Base-by-base conservation (phyloP, 1,140 invertebrate genomes). In the Hirudo medicinalis region DNA sequence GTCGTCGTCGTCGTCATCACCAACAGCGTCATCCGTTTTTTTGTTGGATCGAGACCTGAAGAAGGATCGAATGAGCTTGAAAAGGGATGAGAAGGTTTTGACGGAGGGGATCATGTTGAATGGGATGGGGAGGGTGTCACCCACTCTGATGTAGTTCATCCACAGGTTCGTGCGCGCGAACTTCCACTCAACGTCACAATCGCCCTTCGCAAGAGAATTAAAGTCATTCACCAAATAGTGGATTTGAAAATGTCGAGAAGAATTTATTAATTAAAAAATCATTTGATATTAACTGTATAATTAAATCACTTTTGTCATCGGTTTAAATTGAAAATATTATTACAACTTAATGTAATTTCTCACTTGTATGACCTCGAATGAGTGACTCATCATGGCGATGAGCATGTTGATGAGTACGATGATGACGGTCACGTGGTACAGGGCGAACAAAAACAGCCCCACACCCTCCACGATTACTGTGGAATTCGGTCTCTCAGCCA, bases 131-230 rank as follows among this genome's bases (percentile, higher is more conserved):
- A 90, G 89, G 0, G 94, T 97, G 15, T 90, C 92, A 20, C 93
- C 93, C 82, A 97, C 94, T 82, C 97, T 94, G 82, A 98, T 97
- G 83, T 95, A 97, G 81, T 92, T 96, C 76, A 98, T 94, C 94
- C 94, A 98, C 22, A 98, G 83, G 83, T 94, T 94, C 75, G 80
- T 79, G 8, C 95, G 85, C 0, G 94, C 95, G 82, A 97, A 98
- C 83, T 98, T 98, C 95, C 94, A 98, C 82, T 97, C 94, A 54
- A 90, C 88, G 82, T 98, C 94, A 54, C 69, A 70, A 22, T 70
- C 69, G 40, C 69, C 69, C 69, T 70, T 36, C 2, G 29, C 0
- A 25, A 20, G 43, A 8, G 13, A 25, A 32, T 63, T 15, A 15
- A 49, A 49, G 1, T 8, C 11, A 49, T 49, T 49, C 43, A 49